Base-by-base conservation (phyloP, 2,888 invertebrate genomes). In the Chromoteleia sp. region DNA sequence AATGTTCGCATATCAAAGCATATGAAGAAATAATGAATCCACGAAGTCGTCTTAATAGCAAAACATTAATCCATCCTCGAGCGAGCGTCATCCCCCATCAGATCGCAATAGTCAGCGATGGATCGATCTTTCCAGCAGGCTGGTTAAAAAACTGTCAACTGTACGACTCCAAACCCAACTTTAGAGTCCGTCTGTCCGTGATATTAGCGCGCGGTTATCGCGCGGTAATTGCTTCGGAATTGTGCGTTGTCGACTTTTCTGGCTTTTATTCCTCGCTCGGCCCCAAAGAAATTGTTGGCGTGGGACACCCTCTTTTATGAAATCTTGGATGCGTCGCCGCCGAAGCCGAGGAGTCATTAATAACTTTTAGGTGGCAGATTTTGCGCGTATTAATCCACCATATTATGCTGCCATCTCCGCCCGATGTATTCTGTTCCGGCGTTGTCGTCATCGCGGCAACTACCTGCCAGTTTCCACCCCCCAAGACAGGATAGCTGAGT, bases 281-380 rank as follows among this genome's bases (percentile, higher is more conserved):
- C 54, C 59, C 82, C 56, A 61, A 76, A 73, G 80, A 74, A 77
- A 61, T 61, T 61, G 76, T 59, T 50, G 76, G 76, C 63, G 54
- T 8, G 54, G 74, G 76, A 56, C 82, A 65, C 86, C 85, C 86
- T 85, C 85, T 86, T 90, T 89, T 87, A 88, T 89, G 90, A 91
- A 91, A 91, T 90, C 90, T 91, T 91, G 90, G 90, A 90, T 90
- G 88, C 87, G 89, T 87, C 87, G 86, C 82, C 78, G 85, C 83
- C 83, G 82, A 84, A 73, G 83, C 80, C 84, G 78, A 85, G 87
- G 88, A 90, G 89, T 91, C 91, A 91, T 91, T 91, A 91, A 91
- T 91, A 91, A 90, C 91, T 91, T 91, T 91, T 90, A 89, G 89
- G 87, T 90, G 90, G 90, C 91, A 91, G 90, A 91, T 91, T 91